Evolutionary conservation across 1,140 invertebrate genomes (phyloP).

Genomic region (Drosophila kurseongensis): DNA sequence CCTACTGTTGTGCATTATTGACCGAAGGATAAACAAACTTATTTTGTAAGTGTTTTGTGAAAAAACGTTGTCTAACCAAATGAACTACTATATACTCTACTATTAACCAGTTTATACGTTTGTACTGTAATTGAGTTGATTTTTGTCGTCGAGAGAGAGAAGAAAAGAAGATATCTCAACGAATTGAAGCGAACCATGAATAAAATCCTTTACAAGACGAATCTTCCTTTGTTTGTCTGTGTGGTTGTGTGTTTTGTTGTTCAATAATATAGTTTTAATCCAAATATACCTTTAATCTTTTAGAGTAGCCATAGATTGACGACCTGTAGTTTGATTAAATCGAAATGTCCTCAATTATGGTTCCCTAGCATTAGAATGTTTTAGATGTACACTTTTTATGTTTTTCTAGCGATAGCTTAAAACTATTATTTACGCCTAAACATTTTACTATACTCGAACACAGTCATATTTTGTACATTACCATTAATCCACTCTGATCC

Average conservation of each 20-base stretch:
- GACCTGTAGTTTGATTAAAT: slow-evolving; percentile 5
- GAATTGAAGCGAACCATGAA: slow-evolving; percentile 37
- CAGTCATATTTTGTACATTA: slow-evolving; percentile 18
- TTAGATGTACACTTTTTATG: not conserved
- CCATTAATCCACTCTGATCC: slow-evolving; percentile 35
- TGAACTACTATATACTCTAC: slow-evolving; percentile 59
- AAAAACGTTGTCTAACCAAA: slow-evolving; percentile 73
- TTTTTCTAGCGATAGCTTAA: not conserved
- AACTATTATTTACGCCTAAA: slow-evolving; percentile 1
- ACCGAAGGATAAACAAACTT: slow-evolving; percentile 17
- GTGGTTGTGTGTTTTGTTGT: slow-evolving; percentile 56
- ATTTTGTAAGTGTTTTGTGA: slow-evolving; percentile 78
- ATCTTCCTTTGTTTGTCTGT: slow-evolving; percentile 50
- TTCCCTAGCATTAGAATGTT: slow-evolving; percentile 3
- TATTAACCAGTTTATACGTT: slow-evolving; percentile 74
- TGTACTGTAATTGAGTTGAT: slow-evolving; percentile 61
- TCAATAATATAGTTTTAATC: slow-evolving; percentile 13
- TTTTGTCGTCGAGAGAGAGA: slow-evolving; percentile 9
- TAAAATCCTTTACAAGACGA: slow-evolving; percentile 60
- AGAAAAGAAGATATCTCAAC: slow-evolving; percentile 15
- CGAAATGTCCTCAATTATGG: not conserved
- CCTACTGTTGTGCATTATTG: slow-evolving; percentile 61
- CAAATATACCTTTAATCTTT: slow-evolving; percentile 14
- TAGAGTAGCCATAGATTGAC: slow-evolving; percentile 20
- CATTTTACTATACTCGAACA: slow-evolving; percentile 15